Base-by-base conservation (phyloP, 37 sponge, comb jelly and placozoan genomes). In the Theonella swinhoei region DNA sequence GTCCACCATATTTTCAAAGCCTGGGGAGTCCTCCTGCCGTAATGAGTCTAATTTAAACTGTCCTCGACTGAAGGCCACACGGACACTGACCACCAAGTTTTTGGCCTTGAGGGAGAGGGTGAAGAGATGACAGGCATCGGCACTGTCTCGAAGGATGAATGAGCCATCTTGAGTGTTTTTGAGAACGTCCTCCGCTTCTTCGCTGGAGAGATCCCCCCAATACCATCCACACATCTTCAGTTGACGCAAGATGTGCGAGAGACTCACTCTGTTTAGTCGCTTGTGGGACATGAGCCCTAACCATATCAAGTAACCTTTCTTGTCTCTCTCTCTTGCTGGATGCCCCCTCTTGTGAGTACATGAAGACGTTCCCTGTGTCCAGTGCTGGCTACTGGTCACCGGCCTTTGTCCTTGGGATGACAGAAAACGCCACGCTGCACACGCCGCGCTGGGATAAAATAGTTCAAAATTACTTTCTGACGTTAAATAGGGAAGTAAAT, bases 191-290 rank as follows among this genome's bases (percentile, higher is more conserved):
- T 92, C 84, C 28, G 97, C 95, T 32, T 95, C 82, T 22, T 85
- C 83, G 4, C 91, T 84, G 26, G 93, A 73, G 9, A 97, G 63
- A 39, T 91, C 86, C 17, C 96, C 95, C 96, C 96, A 97, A 73
- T 97, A 97, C 97, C 97, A 97, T 25, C 97, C 95, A 75, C 97
- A 91, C 65, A 96, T 77, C 36, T 89, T 85, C 29, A 97, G 72
- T 11, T 78, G 85, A 2, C 83, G 72, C 11, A 97, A 70, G 2
- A 95, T 92, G 61, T 88, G 82, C 3, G 88, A 75, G 59, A 97
- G 84, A 59, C 90, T 91, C 72, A 97, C 81, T 19, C 83, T 80
- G 42, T 70, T 69, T 19, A 72, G 24, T 32, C 54, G 74, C 29
- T 71, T 19, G 35, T 34, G 26, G 61, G 77, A 76, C 77, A 76